phyloP scores from a whole-genome alignment of 2,113 vertebrate species.

The Calonectris borealis region DNA sequence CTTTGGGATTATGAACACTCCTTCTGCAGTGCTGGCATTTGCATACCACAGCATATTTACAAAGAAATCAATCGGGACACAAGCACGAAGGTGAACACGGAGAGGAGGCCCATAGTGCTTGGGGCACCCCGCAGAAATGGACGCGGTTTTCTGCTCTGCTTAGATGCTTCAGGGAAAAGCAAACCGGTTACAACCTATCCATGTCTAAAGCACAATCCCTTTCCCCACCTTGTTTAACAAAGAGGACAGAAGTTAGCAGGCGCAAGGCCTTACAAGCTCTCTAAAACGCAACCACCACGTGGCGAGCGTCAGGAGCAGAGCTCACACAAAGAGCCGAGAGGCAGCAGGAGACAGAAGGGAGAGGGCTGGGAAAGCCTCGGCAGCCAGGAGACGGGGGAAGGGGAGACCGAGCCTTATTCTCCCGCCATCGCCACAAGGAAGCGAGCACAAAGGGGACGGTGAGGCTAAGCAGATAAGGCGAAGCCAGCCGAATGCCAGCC shows the following conservation, averaged over 20 bases:
- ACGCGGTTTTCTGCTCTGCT: background rate
- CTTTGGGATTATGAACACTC: background rate
- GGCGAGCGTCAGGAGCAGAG: slow-evolving; percentile 19
- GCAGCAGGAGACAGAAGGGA: background rate
- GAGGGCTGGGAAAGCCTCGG: background rate
- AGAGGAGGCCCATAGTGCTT: background rate
- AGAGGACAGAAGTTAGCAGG: slow-evolving; percentile 27
- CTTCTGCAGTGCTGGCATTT: background rate
- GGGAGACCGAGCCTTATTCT: background rate
- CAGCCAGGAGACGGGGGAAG: background rate
- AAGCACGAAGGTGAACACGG: background rate
- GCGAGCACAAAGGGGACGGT: background rate
- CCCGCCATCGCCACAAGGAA: background rate
- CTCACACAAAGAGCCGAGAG: slow-evolving; percentile 43
- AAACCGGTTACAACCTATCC: background rate
- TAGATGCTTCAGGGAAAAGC: background rate
- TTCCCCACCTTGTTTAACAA: background rate
- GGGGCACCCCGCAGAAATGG: background rate
- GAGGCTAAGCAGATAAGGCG: slow-evolving; percentile 18
- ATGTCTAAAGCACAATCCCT: background rate
- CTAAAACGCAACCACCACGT: slow-evolving; percentile 31
- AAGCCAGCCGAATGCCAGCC: background rate
- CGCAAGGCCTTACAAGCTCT: background rate
- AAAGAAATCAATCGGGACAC: slow-evolving; percentile 36
- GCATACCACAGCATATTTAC: slow-evolving; percentile 42